Base-by-base conservation (phyloP, 2,888 invertebrate species). In the Tenthredo notha region DNA sequence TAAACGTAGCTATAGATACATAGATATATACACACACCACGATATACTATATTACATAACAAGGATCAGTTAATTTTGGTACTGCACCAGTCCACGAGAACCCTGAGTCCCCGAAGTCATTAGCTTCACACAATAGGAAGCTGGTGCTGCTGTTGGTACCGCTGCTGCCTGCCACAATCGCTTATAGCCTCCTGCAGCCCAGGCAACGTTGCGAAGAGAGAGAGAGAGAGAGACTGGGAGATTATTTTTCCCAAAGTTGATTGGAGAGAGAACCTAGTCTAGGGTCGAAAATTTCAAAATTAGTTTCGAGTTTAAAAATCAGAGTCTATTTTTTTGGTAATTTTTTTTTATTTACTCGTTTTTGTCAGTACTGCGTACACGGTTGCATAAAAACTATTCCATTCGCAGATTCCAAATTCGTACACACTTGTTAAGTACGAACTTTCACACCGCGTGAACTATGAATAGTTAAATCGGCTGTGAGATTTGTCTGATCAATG, bases 71-170 rank as follows among this genome's bases (percentile, higher is more conserved):
- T 92, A 92, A 92, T 92, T 92, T 91, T 89, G 89, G 87, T 87
- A 83, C 84, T 86, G 88, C 87, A 87, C 88, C 84, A 65, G 88
- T 91, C 91, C 90, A 91, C 61, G 58, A 29, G 61, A 58, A 80
- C 80, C 80, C 43, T 21, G 87, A 87, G 89, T 91, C 91, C 91
- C 92, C 87, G 88, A 91, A 89, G 92, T 92, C 92, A 92, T 92
- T 92, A 92, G 92, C 89, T 70, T 10, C 86, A 87, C 88, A 92
- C 92, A 92, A 92, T 92, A 90, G 90, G 90, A 90, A 92, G 90
- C 91, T 90, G 87, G 90, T 88, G 40, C 21, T 21, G 80, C 80
- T 75, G 43, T 47, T 47, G 47, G 40, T 47, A 25, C 43, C 25
- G 75, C 21, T 47, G 91, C 89, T 88, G 58, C 85, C 21, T 47